These are phyloP conservation scores for Drosophila fulvimacula DNA, from an alignment of 2,888 invertebrate species.

Conservation along the genomic window DNA sequence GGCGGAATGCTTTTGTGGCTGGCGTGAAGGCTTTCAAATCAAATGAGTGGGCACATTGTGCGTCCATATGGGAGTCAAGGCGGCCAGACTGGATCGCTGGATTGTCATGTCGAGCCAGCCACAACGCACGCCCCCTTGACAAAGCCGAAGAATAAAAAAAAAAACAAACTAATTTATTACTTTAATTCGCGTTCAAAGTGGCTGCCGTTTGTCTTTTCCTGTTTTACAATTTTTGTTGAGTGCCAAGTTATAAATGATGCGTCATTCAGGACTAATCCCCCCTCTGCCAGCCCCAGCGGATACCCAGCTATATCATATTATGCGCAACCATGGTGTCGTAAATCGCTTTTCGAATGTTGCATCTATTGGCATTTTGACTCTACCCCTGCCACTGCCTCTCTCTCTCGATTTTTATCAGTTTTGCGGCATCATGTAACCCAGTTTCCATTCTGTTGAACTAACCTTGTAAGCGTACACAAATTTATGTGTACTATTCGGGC, in stretches of 20 bases:
- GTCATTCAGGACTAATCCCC: constrained; percentile 55
- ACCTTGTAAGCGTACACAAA: constrained; percentile 69
- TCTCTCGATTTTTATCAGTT: constrained; percentile 58
- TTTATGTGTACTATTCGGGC: constrained; percentile 58
- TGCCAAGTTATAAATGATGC: constrained; percentile 73
- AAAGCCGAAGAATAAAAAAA: background rate
- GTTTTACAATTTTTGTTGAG: constrained; percentile 72
- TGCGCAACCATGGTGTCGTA: constrained; percentile 73
- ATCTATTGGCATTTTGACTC: constrained; percentile 63
- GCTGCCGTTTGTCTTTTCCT: constrained; percentile 70
- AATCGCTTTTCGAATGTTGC: constrained; percentile 72
- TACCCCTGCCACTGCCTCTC: background rate
- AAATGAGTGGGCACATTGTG: constrained; percentile 67
- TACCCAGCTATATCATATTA: constrained; percentile 63
- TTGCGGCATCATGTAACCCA: constrained; percentile 63
- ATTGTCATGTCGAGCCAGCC: constrained; percentile 47
- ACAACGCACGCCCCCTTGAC: constrained; percentile 37
- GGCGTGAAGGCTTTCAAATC: constrained; percentile 71
- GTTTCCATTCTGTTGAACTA: constrained; percentile 62
- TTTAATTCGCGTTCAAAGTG: constrained; percentile 72
- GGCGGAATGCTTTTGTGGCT: constrained; percentile 66
- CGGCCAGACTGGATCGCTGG: background rate
- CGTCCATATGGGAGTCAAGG: constrained; percentile 31
- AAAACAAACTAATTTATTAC: constrained; percentile 67
- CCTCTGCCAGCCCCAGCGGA: background rate